Conservation (phyloP, 2,888 invertebrate genomes). For the Drosophila tanythrix region DNA sequence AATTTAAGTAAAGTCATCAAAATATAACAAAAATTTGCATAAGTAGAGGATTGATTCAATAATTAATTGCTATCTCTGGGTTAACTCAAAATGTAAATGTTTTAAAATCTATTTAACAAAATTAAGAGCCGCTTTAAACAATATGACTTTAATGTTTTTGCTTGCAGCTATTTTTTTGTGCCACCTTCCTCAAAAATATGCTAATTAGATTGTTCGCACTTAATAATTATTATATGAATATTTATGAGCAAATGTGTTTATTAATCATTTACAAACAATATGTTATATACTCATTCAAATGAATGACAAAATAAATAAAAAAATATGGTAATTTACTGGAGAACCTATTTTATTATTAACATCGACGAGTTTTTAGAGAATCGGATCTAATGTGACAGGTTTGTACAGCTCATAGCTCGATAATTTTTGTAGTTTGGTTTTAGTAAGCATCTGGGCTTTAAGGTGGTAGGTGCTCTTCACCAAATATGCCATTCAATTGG, state of each 20-base stretch:
- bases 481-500: slow-evolving; percentile 53
- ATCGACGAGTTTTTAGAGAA: slow-evolving; percentile 22
- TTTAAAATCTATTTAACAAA: slow-evolving; percentile 6
- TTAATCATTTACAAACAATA: slow-evolving; percentile 41
- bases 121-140: slow-evolving; percentile 10
- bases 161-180: slow-evolving; percentile 16
- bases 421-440: slow-evolving; percentile 28
- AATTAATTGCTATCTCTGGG: not conserved
- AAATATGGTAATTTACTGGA: slow-evolving; percentile 29
- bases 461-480: slow-evolving; percentile 37
- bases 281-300: slow-evolving; percentile 43
- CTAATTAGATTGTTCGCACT: slow-evolving; percentile 69
- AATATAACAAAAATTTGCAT: not conserved
- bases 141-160: slow-evolving; percentile 37
- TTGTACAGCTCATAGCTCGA: slow-evolving; percentile 29
- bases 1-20: not conserved
- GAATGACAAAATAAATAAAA: slow-evolving; percentile 11
- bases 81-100: not conserved
- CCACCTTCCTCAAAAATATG: slow-evolving; percentile 44
- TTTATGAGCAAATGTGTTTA: slow-evolving; percentile 52
- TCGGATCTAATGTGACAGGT: slow-evolving; percentile 14
- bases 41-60: not conserved
- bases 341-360: slow-evolving; percentile 16
- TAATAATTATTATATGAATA: slow-evolving; percentile 72
- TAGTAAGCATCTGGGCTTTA: slow-evolving; percentile 42